A percentile compares a stretch with the other conserved stretches of the same genome.
Conservation (phyloP, 2,113 vertebrate genomes). For the Calypte anna region DNA sequence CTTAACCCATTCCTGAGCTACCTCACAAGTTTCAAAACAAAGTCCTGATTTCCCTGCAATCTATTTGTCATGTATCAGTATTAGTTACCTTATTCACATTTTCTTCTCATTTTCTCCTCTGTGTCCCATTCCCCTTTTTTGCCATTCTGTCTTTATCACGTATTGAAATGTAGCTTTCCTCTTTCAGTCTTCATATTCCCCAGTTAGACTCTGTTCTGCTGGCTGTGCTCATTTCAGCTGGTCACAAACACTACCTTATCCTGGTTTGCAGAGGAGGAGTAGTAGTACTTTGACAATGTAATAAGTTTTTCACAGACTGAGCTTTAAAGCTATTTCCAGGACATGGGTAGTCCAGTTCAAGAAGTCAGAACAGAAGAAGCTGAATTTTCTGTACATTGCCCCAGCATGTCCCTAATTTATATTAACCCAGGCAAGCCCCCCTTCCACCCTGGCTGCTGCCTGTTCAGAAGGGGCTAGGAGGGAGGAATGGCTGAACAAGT, state of each 20-base stretch:
- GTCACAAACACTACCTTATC: not conserved
- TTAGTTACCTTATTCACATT: not conserved
- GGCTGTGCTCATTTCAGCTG: not conserved
- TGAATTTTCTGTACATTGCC: not conserved
- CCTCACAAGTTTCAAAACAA: not conserved
- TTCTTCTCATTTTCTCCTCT: not conserved
- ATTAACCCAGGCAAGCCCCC: not conserved
- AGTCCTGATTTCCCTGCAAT: not conserved
- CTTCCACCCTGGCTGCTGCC: not conserved
- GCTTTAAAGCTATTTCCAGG: not conserved
- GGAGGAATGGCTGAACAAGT: not conserved
- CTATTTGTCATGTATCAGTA: not conserved
- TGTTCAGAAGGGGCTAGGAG: not conserved
- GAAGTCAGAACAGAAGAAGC: fast-evolving
- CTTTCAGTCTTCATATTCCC: not conserved
- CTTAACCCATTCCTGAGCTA: not conserved
- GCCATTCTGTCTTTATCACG: fast-evolving
- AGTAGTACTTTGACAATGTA: not conserved
- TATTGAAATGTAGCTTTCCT: not conserved
- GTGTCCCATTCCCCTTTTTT: not conserved
- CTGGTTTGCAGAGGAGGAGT: not conserved
- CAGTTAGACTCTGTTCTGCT: not conserved
- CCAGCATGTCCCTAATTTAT: not conserved
- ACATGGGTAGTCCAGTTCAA: not conserved
- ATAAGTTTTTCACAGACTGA: not conserved